Base-by-base conservation (phyloP, 1,140 invertebrate genomes). In the Microplitis demolitor region DNA sequence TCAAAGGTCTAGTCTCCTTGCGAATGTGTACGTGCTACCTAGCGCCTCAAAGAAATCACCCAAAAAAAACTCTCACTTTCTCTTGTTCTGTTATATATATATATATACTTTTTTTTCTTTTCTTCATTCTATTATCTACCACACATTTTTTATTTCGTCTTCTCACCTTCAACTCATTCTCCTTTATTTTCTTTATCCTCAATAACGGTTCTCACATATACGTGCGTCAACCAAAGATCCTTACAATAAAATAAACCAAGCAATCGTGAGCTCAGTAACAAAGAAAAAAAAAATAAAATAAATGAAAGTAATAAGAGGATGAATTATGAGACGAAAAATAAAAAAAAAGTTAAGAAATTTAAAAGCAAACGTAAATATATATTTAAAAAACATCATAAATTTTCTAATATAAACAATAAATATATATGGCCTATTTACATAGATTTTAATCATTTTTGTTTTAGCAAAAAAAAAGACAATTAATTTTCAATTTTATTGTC, bases 301-400 rank as follows among this genome's bases (percentile, higher is more conserved):
- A 58, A 37, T 56, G n/a, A 68, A 39, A 58, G 53, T 54, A 53
- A 66, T 70, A 71, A 76, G 60, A 72, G 69, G 74, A 72, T 37
- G 35, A 63, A 35, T 63, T 4, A 37, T 35, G 14, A 63, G 35
- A 63, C 34, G 61, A 45, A 45, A 45, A 45, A 45, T 45, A 9
- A 45, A 24, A 24, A 24, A 24, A 24, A 24, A 24, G 24, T 24
- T 24, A 24, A 24, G 24, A 24, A 24, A 24, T 24, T 24, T 24
- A 24, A 24, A 24, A 24, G 24, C 24, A 24, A 24, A 24, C 24
- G 2, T 24, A 24, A 24, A 24, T 24, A 24, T 24, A 24, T 24
- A 24, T 24, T 24, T 24, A 24, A 24, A 24, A 24, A 24, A 24
- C 24, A 24, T 24, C 24, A 24, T 24, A 24, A 24, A 24, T 24